Evolutionary conservation across 2,113 vertebrate species (phyloP).

Genomic region (Jaculus jaculus): DNA sequence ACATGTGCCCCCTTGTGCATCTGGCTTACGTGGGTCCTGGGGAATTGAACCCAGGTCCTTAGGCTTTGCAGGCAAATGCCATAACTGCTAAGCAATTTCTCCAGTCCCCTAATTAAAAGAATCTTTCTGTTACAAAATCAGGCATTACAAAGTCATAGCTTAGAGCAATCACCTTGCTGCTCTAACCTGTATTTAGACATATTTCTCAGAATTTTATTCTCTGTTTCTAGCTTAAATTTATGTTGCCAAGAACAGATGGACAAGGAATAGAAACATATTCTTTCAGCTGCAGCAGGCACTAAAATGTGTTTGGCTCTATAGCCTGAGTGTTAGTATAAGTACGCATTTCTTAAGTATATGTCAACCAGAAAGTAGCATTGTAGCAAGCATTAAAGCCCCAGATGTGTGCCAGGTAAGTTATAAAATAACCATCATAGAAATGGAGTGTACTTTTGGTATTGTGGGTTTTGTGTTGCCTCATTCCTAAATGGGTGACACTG

Average conservation of each 20-base stretch:
- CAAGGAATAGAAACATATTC: conserved; percentile 81
- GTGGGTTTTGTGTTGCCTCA: conserved; percentile 52
- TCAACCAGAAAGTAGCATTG: conserved; percentile 62
- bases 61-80: too few relatives aligned
- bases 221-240: conserved; percentile 74
- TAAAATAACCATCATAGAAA: conserved; percentile 18
- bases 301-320: conserved; percentile 78
- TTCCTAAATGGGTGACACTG: conserved; percentile 70
- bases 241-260: conserved; percentile 81
- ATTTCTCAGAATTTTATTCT: conserved; percentile 72
- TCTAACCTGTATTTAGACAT: conserved; percentile 51
- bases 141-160: conserved; percentile 1
- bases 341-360: conserved; percentile 71
- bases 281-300: conserved; percentile 75
- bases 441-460: conserved; percentile 32
- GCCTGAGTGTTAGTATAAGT: conserved; percentile 72
- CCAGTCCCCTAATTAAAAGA: too few relatives aligned
- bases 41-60: too few relatives aligned
- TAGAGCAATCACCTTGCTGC: conserved; percentile 56
- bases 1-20: too few relatives aligned
- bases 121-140: neutral
- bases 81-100: too few relatives aligned
- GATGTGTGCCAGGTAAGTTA: conserved; percentile 56
- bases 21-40: too few relatives aligned
- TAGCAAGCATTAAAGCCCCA: conserved; percentile 63